Base-by-base conservation (phyloP, 2,888 invertebrate species). In the Pogonocherus hispidulus region DNA sequence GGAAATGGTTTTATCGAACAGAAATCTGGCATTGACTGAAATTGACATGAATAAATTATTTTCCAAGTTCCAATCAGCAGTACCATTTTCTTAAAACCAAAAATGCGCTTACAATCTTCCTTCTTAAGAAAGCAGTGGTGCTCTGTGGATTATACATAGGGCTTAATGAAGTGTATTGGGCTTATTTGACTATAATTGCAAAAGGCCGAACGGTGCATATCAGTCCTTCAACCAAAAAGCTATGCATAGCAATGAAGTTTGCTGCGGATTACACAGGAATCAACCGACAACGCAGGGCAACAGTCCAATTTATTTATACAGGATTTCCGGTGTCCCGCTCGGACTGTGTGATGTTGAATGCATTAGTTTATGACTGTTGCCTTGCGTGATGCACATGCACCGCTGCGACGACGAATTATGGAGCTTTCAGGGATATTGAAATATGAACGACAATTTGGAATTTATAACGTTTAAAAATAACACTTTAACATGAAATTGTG, bases 241-340 rank as follows among this genome's bases (percentile, higher is more conserved):
- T 66, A 70, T 72, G 72, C 72, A 72, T 72, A 72, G 70, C 66
- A 72, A 72, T 72, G 70, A 70, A 72, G 66, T 69, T 69, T 46
- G 67, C 52, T 60, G 47, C 65, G 67, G 63, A 69, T 69, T 71
- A 54, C 54, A 46, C 6, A 27, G 41, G 67, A 63, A 63, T 63
- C 66, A 51, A 32, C 63, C 32, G 18, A 23, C 37, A 62, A 46
- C 59, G 56, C 64, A 65, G 65, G 20, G 67, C 65, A 65, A 55
- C 67, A 65, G 67, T 67, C 65, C 70, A 67, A 70, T 70, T 70
- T 70, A 60, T 63, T 66, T 66, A 32, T 66, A 62, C 46, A 19
- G 46, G 64, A 65, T 67, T 70, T 70, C 65, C 41, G 56, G 32
- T n/a, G 22, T 47, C 59, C 59, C n/a, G 47, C 47, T n/a, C 27